Conservation (phyloP, 1,140 invertebrate genomes). For the Pomacea maculata region DNA sequence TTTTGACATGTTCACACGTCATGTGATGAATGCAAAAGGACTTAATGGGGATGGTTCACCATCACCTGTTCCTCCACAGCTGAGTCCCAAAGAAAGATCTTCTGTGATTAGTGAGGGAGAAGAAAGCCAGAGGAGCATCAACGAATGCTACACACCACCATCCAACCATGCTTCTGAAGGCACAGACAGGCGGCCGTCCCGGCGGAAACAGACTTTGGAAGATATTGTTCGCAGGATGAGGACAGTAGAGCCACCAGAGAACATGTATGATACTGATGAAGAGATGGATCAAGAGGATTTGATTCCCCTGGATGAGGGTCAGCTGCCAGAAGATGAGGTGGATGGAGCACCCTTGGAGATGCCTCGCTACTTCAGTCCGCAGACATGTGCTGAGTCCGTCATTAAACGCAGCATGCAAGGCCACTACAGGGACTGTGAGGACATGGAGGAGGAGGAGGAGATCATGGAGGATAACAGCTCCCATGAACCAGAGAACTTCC, state of each 20-base stretch:
- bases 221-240: constrained; percentile 57
- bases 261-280: constrained; percentile 48
- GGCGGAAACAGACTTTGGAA: constrained; percentile 56
- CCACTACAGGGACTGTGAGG: neutral
- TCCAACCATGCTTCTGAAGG: constrained; percentile 8
- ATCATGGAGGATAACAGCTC: constrained; percentile 12
- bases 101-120: constrained; percentile 11
- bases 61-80: constrained; percentile 15
- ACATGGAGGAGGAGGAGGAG: constrained; percentile 28
- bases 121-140: neutral
- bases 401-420: neutral
- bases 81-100: constrained; percentile 14
- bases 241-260: constrained; percentile 37
- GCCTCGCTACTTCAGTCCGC: constrained; percentile 1
- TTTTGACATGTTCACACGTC: constrained; percentile 3
- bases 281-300: constrained; percentile 43
- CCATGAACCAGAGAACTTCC: constrained; percentile 18
- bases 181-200: constrained; percentile 39
- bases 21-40: constrained; percentile 5
- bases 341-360: constrained; percentile 41
- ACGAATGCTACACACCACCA: constrained; percentile 2
- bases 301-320: constrained; percentile 25
- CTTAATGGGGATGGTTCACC: constrained; percentile 19
- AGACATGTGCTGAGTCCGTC: constrained; percentile 16
- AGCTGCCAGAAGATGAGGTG: constrained; percentile 44